These are phyloP conservation scores for Actenoides hombroni DNA, from an alignment of 2,113 vertebrate species.

Conservation along the genomic window DNA sequence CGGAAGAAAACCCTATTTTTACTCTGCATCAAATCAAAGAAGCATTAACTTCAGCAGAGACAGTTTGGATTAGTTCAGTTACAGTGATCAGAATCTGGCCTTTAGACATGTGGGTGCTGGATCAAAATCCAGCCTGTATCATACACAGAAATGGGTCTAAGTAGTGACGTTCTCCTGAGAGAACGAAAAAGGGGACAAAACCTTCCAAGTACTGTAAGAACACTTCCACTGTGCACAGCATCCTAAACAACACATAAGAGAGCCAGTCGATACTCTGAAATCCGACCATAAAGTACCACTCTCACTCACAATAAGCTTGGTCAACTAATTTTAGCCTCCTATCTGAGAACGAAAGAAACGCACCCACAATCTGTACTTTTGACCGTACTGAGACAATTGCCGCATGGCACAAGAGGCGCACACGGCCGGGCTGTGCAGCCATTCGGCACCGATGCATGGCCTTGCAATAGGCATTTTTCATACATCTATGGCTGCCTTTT, in stretches of 20 bases:
- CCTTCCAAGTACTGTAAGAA: not conserved
- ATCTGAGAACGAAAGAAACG: not conserved
- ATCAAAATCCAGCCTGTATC: not conserved
- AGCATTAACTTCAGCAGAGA: not conserved
- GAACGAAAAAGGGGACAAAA: not conserved
- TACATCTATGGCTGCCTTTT: not conserved
- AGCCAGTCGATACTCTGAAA: not conserved
- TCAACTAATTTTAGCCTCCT: not conserved
- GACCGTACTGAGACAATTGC: not conserved
- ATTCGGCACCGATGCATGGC: rapidly evolving
- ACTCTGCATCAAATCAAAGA: not conserved
- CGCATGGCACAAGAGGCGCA: not conserved
- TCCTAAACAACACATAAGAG: not conserved
- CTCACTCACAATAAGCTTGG: not conserved
- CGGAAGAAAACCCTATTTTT: not conserved
- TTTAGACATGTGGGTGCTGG: not conserved
- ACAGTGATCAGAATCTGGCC: not conserved
- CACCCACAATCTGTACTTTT: not conserved
- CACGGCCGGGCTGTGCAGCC: not conserved
- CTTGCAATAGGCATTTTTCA: not conserved
- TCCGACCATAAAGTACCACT: not conserved
- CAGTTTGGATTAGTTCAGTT: not conserved
- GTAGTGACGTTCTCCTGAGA: not conserved
- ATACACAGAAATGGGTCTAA: not conserved
- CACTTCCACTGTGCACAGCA: not conserved